Evolutionary conservation across 2,113 vertebrate genomes (phyloP).

Genomic region (Brachypodius melanocephalos): DNA sequence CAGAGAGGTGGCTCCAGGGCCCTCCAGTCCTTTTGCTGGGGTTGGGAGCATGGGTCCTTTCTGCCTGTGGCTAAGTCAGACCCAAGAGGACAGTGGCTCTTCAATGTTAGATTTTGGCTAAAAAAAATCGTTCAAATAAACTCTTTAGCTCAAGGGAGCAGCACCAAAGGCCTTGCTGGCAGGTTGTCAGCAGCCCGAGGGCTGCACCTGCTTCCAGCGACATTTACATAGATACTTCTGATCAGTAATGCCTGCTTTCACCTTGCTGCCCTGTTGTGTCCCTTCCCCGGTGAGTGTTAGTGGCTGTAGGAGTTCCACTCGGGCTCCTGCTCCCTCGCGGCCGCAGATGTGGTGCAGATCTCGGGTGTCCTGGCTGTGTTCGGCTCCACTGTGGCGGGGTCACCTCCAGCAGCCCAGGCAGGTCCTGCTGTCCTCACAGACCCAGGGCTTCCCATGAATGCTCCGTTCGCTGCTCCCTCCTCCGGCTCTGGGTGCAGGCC

Average conservation of each 20-base stretch:
- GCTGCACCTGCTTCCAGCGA: constrained; percentile 8
- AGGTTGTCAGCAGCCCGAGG: neutral
- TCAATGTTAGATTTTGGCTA: neutral
- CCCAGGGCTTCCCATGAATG: neutral
- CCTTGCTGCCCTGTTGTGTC: neutral
- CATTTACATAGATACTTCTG: neutral
- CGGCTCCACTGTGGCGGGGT: fast-evolving
- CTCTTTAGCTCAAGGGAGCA: neutral
- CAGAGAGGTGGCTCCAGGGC: neutral
- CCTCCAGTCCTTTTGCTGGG: neutral
- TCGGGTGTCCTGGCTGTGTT: neutral
- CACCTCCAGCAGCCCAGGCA: neutral
- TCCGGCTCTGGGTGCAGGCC: fast-evolving
- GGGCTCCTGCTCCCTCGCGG: fast-evolving
- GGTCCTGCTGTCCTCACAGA: neutral
- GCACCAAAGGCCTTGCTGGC: neutral
- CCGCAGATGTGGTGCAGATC: fast-evolving
- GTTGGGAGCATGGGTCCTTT: neutral
- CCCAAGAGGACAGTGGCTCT: neutral
- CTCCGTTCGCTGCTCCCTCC: neutral
- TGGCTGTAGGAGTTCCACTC: fast-evolving
- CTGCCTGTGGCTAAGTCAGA: neutral
- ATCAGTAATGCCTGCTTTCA: neutral
- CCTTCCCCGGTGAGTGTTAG: fast-evolving
- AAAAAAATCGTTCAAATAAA: neutral